Evolutionary conservation across 1,140 invertebrate genomes (phyloP), one percentile per base, ranked within the genome.

Genomic region (Acromyrmex heyeri): DNA sequence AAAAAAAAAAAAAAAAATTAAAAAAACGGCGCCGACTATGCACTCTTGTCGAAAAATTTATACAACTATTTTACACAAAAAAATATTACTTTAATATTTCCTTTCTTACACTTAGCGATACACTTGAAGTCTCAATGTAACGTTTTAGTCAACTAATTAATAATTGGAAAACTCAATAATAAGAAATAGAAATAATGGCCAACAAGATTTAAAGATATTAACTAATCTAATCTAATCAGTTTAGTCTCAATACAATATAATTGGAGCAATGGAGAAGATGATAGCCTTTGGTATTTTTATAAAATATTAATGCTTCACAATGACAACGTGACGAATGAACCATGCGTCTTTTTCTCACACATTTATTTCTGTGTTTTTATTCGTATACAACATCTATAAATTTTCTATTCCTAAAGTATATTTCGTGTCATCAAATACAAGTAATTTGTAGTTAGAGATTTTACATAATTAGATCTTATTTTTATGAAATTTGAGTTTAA

Each of bases 241-340:
- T 75, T 16, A n/a, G 21, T 59, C 30, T 76, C 12, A 14, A 4
- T 59, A 18, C 2, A 18, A 53, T 30, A 64, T 78, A 78, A 50
- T 44, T 24, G 8, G 6, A 16, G 38, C 38, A 10, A 77, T 53
- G 18, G 7, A 18, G 61, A 50, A 65, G 12, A 14, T 18, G 27
- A 53, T 50, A 34, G 21, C 27, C 44, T 65, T 65, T 65, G 10
- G 21, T 34, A 24, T 48, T n/a, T 2, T 2, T 34, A 50, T 78
- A 12, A 77, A 77, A 77, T 64, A 50, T 78, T 78, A 65, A 78
- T 65, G 18, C 7, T 48, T 53, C 8, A 53, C 18, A 44, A 18
- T 65, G 61, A 65, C 38, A 78, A 78, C n/a, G 7, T 78, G 59
- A 78, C 57, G 44, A 64, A 77, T 64, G 24, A 12, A 64, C 24